Evolutionary conservation across 1,140 invertebrate species (phyloP).

Genomic region (Oryctes rhinoceros): DNA sequence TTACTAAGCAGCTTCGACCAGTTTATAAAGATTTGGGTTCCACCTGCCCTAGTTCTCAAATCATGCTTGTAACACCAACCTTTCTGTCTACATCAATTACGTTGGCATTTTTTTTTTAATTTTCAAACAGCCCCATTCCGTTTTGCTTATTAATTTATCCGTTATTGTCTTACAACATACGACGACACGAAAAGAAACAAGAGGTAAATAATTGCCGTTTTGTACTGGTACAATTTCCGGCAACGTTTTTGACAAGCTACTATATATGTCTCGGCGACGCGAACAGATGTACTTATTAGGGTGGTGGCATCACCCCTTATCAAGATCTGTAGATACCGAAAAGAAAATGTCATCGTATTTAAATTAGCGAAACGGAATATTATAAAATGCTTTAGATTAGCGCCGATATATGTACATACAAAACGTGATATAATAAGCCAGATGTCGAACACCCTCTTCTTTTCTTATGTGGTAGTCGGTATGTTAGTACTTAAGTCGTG

Average conservation of each 20-base stretch:
- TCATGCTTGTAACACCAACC: no score
- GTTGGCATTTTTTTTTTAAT: background rate
- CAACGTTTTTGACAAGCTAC: conserved; percentile 49
- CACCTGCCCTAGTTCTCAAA: no score
- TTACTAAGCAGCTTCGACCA: no score
- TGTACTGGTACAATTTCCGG: conserved; percentile 45
- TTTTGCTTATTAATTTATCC: conserved; percentile 9
- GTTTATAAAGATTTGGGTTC: no score
- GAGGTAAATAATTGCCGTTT: conserved; percentile 28
- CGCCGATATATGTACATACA: conserved; percentile 6
- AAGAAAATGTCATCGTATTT: conserved; percentile 54
- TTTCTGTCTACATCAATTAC: no score
- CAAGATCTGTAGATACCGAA: conserved; percentile 48
- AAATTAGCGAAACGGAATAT: conserved; percentile 53
- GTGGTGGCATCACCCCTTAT: conserved; percentile 45
- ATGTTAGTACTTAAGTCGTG: conserved; percentile 8
- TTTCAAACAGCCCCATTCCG: background rate
- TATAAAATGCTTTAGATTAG: conserved; percentile 47
- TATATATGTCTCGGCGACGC: conserved; percentile 48
- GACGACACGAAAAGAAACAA: background rate
- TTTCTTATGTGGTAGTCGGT: conserved; percentile 1
- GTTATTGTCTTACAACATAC: conserved; percentile 26
- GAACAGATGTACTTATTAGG: conserved; percentile 56
- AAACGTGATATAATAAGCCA: conserved; percentile 45
- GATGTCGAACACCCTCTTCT: conserved; percentile 45